Base-by-base conservation (phyloP, 2,113 vertebrate genomes). In the Lutjanus erythropterus region DNA sequence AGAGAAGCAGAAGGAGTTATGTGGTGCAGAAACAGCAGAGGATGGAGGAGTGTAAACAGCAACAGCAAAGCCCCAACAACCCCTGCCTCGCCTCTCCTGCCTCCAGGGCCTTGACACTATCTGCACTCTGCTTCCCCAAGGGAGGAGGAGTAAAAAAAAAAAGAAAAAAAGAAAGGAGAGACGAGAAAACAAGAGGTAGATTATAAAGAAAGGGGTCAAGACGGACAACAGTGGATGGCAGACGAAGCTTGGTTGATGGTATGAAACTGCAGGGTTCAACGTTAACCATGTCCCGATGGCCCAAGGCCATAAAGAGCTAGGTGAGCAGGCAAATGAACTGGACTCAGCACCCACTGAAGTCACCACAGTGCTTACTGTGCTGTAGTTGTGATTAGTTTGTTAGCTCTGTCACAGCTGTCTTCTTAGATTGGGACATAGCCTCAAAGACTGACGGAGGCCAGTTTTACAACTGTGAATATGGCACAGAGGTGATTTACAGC, bases 201-300 rank as follows among this genome's bases (percentile, higher is more conserved):
- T 8, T 50, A 44, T 12, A 19, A 23, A 25, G 9, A 35, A 29
- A 58, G 25, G 50, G 78, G 55, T 67, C 25, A 29, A 58, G 31
- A 25, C n/a, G 16, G 23, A 44, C n/a, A 37, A 27, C 52, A 11
- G 18, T 11, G 25, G 55, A n/a, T 11, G 31, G 49, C 25, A 41
- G 69, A 42, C 9, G 31, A 72, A 35, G 75, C 59, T 78, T 7
- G 47, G 56, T 15, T 56, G 35, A 61, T 39, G 60, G 23, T 42
- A 31, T 42, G 44, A 71, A 41, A 62, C 18, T 25, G 53, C 9
- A n/a, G n/a, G n/a, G n/a, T n/a, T n/a, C n/a, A n/a, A n/a, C n/a
- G n/a, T n/a, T n/a, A n/a, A n/a, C n/a, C n/a, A n/a, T n/a, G n/a
- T n/a, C n/a, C n/a, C n/a, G n/a, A n/a, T n/a, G n/a, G n/a, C n/a